Conservation (phyloP, 2,797 vertebrate genomes). For the Pipistrellus pipistrellus region DNA sequence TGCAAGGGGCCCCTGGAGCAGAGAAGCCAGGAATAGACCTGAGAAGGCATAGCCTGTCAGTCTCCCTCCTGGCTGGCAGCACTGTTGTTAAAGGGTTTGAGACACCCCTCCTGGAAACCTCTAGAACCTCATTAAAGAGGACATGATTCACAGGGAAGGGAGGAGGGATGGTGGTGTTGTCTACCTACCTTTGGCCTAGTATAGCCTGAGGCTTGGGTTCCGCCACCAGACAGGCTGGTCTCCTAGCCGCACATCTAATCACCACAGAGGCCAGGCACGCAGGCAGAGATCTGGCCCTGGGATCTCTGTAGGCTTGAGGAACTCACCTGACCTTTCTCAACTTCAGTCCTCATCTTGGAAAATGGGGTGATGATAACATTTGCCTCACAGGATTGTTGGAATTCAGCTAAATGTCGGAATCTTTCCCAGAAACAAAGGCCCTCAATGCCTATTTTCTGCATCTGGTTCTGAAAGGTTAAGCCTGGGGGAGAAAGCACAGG, state of each 20-base stretch:
- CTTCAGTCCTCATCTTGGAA: neutral
- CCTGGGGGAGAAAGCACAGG: neutral
- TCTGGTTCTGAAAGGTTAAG: neutral
- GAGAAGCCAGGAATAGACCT: neutral
- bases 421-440: neutral
- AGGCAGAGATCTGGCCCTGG: neutral
- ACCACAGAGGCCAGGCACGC: neutral
- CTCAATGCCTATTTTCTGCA: neutral
- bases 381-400: neutral
- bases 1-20: fast-evolving
- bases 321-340: neutral
- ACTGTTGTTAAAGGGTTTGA: neutral
- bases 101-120: neutral
- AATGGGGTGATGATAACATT: neutral
- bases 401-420: neutral
- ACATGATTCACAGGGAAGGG: neutral
- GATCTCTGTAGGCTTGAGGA: neutral
- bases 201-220: neutral
- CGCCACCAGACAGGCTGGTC: neutral
- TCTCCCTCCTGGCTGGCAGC: neutral
- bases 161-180: neutral
- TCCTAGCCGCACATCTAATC: neutral
- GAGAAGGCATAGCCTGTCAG: neutral
- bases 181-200: neutral
- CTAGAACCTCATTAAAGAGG: neutral